Evolutionary conservation across 2,113 vertebrate genomes (phyloP).

Genomic region (Gymnorhina tibicen): DNA sequence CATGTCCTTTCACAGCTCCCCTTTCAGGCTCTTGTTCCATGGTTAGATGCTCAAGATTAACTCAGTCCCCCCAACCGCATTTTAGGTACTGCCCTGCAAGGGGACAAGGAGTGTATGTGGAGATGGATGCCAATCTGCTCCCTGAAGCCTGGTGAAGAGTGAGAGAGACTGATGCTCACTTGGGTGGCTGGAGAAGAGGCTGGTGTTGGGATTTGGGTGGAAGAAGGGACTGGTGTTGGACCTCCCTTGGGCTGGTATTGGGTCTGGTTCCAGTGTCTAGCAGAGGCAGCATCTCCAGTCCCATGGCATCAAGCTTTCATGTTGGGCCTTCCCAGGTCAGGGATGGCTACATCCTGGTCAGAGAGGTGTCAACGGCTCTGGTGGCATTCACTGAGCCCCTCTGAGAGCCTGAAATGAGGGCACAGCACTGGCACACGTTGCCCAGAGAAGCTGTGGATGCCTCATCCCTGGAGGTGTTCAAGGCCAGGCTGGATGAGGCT

Average conservation of each 20-base stretch:
- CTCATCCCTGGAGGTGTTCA: neutral
- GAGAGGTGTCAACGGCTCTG: neutral
- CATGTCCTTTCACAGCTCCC: neutral
- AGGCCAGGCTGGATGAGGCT: neutral
- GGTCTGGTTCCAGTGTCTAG: no score
- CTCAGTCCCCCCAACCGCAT: neutral
- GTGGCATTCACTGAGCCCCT: neutral
- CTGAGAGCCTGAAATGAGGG: neutral
- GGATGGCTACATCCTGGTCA: neutral
- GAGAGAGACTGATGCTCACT: neutral
- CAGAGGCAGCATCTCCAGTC: neutral
- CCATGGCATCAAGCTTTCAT: neutral
- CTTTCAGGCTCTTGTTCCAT: neutral
- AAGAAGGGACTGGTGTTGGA: neutral
- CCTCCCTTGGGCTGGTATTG: neutral
- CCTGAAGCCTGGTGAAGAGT: fast-evolving
- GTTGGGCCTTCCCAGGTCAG: neutral
- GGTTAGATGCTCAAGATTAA: neutral
- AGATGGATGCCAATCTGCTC: neutral
- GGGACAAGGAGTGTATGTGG: neutral
- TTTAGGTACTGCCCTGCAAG: neutral
- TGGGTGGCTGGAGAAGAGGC: neutral
- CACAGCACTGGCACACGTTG: neutral
- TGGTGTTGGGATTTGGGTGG: no score
- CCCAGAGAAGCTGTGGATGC: neutral